A percentile compares a stretch with the other conserved stretches of the same genome.
Conservation (phyloP, 2,797 vertebrate species). For the Allobates femoralis region DNA sequence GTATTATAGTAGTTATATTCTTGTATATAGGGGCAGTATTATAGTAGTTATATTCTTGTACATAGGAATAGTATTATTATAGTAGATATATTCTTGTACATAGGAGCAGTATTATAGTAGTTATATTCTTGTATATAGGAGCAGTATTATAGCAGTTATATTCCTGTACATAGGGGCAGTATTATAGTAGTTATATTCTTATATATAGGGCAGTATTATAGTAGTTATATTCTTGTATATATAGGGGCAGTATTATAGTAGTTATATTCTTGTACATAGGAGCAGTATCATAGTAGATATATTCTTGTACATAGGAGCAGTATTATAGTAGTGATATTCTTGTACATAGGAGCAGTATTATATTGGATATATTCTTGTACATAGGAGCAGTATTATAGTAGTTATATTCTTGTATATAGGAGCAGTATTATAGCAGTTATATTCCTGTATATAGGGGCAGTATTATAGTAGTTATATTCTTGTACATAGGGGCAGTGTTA, state of each 20-base stretch:
- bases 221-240: slow-evolving; percentile 11
- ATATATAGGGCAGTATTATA: slow-evolving; percentile 12
- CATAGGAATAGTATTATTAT: background rate
- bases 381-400: slow-evolving; percentile 14
- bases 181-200: slow-evolving; percentile 20
- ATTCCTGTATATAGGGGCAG: background rate
- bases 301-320: slow-evolving; percentile 4
- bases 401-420: slow-evolving; percentile 8
- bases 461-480: background rate
- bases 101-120: slow-evolving; percentile 10
- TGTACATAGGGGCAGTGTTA: background rate
- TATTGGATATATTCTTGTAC: slow-evolving; percentile 27
- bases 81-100: background rate
- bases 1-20: slow-evolving; percentile 4
- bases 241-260: slow-evolving; percentile 15
- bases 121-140: slow-evolving; percentile 1
- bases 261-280: slow-evolving; percentile 16
- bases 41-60: background rate
- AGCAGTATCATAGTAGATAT: slow-evolving; percentile 3
- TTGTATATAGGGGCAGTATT: background rate
- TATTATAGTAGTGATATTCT: slow-evolving; percentile 6
- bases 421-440: slow-evolving; percentile 1
- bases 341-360: too few relatives aligned
- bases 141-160: too few relatives aligned
- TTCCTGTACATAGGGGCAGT: too few relatives aligned